A percentile compares a stretch with the other conserved stretches of the same genome.
phyloP scores from a whole-genome alignment of 2,888 invertebrate species.

The Drosophila anceps region DNA sequence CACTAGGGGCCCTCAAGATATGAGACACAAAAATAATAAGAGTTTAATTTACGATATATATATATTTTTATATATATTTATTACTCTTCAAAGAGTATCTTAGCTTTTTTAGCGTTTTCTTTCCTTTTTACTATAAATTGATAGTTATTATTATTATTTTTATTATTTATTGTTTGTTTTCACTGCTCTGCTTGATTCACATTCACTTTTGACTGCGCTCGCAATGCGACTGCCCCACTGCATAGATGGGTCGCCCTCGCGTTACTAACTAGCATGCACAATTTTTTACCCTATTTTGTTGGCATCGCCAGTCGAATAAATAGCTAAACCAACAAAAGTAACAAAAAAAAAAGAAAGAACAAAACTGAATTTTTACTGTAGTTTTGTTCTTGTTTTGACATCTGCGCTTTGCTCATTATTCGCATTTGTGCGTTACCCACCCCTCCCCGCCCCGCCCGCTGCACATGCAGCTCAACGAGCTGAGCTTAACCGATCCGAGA shows the following conservation, averaged over 20 bases:
- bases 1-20: conserved; percentile 36
- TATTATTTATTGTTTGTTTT: conserved; percentile 26
- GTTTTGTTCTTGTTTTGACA: conserved; percentile 46
- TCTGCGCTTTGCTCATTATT: conserved; percentile 76
- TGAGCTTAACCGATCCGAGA: conserved; percentile 37
- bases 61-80: background rate
- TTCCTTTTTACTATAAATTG: background rate
- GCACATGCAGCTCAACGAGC: conserved; percentile 51
- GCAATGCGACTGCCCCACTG: conserved; percentile 35
- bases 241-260: conserved; percentile 67
- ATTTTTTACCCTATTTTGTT: conserved; percentile 80
- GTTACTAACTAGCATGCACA: conserved; percentile 73
- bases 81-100: conserved; percentile 1
- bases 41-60: background rate
- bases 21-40: conserved; percentile 13
- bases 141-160: conserved; percentile 51
- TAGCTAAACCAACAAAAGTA: conserved; percentile 31
- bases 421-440: conserved; percentile 71
- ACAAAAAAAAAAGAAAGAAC: background rate
- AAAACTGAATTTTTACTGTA: conserved; percentile 10
- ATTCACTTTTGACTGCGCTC: conserved; percentile 8
- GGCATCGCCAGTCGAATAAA: conserved; percentile 58
- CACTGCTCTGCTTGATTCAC: conserved; percentile 12
- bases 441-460: conserved; percentile 2
- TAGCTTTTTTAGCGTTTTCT: background rate